Evolutionary conservation across 2,797 vertebrate genomes (phyloP), one percentile per base, ranked within the genome.

Genomic region (Sebastes trivittatus): DNA sequence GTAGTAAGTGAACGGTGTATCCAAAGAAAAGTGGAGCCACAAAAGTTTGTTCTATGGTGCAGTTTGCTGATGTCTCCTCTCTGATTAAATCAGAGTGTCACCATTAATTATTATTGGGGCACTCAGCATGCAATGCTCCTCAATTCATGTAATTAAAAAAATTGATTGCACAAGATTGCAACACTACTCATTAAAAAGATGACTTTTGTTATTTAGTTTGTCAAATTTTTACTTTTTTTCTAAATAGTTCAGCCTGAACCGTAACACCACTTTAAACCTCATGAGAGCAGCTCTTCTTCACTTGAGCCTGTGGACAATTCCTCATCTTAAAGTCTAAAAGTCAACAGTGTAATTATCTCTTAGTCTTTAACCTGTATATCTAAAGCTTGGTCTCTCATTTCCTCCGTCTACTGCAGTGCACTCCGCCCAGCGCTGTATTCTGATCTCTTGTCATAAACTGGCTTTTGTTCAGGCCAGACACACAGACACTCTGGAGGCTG

Each of bases 401-500:
- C 64, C 72, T 83, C 76, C 74, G 32, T 68, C 52, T 68, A 54
- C 62, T 75, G 68, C 61, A 68, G 55, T 13, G 34, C 60, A 65
- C 68, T 72, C 54, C 27, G 7, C 36, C 23, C 72, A 29, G 14
- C n/a, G 68, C 74, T 72, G 25, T 65, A 52, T 69, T 70, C 30
- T 82, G 72, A 81, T 77, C 74, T 72, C 69, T 52, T 64, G 71
- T 88, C 75, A 78, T 84, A 77, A 80, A 83, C 49, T 73, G 58
- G 73, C 70, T 82, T 88, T 84, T 83, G 72, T 79, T 63, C 25
- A 29, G 67, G 73, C 66, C 79, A 80, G 81, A 86, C 75, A 54
- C 52, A n/a, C 83, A 85, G 80, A 78, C 76, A 63, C 65, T 86
- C 80, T 42, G 16, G 63, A 75, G 87, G 74, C 73, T 69, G 78